Conservation (phyloP, 2,888 invertebrate genomes). For the Chydorus sphaericus region DNA sequence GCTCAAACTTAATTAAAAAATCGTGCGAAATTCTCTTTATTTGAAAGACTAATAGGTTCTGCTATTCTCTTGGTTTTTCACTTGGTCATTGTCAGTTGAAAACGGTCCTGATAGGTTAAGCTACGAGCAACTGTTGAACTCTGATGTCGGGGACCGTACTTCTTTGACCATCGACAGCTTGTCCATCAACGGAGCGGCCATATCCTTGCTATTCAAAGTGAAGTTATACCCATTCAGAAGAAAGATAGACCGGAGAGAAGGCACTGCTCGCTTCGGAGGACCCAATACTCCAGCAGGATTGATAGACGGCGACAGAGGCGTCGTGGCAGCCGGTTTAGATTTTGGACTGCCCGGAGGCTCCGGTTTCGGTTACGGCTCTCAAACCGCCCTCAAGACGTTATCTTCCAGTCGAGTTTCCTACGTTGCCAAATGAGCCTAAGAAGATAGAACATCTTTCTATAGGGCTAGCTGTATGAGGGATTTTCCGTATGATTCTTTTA, state of each 20-base stretch:
- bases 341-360: neutral
- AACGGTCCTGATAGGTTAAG: no score
- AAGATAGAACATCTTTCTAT: no score
- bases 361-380: neutral
- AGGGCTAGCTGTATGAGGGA: no score
- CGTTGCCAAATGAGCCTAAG: neutral
- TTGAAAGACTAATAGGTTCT: no score
- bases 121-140: no score
- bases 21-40: no score
- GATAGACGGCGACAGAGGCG: neutral
- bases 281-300: neutral
- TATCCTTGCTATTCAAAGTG: neutral
- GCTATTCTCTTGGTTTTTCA: no score
- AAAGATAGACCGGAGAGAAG: neutral
- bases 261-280: neutral
- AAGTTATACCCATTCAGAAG: neutral
- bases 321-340: neutral
- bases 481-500: no score
- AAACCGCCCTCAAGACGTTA: neutral
- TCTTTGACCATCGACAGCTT: neutral
- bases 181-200: neutral
- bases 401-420: neutral
- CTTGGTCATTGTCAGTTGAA: no score
- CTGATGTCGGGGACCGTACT: no score
- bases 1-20: no score